phyloP scores from a whole-genome alignment of 2,888 invertebrate genomes.

The Torymus aiolomorphi region DNA sequence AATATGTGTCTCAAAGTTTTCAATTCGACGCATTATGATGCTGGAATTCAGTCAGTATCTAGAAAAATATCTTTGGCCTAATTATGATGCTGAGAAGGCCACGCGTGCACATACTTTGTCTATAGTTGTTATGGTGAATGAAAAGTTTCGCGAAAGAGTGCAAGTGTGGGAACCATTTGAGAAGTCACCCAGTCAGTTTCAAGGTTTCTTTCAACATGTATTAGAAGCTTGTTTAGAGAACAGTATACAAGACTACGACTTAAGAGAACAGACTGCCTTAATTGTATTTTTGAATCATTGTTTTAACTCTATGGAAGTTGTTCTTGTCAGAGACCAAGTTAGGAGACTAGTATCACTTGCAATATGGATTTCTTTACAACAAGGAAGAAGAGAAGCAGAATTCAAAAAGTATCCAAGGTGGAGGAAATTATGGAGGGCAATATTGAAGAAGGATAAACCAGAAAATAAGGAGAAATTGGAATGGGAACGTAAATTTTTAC shows the following conservation, averaged over 20 bases:
- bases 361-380: conserved; percentile 94
- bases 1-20: conserved; percentile 89
- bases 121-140: conserved; percentile 98
- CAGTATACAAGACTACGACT: conserved; percentile 74
- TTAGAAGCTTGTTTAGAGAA: conserved; percentile 85
- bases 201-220: conserved; percentile 89
- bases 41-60: conserved; percentile 98
- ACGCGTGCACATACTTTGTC: conserved; percentile 95
- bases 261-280: conserved; percentile 89
- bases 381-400: conserved; percentile 89
- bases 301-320: conserved; percentile 98
- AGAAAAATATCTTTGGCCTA: conserved; percentile 98
- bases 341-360: conserved; percentile 95
- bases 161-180: conserved; percentile 96
- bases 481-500: conserved; percentile 93
- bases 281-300: conserved; percentile 96
- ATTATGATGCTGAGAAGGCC: conserved; percentile 86
- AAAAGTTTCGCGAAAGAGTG: conserved; percentile 97
- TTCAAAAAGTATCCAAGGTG: conserved; percentile 91
- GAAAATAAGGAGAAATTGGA: conserved; percentile 82
- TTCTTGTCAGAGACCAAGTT: conserved; percentile 93
- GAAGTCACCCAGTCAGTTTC: conserved; percentile 85
- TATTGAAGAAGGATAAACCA: conserved; percentile 89
- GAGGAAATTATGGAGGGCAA: conserved; percentile 93
- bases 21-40: conserved; percentile 94